Conservation (phyloP, 2,888 invertebrate species). For the Coenonympha glycerion region DNA sequence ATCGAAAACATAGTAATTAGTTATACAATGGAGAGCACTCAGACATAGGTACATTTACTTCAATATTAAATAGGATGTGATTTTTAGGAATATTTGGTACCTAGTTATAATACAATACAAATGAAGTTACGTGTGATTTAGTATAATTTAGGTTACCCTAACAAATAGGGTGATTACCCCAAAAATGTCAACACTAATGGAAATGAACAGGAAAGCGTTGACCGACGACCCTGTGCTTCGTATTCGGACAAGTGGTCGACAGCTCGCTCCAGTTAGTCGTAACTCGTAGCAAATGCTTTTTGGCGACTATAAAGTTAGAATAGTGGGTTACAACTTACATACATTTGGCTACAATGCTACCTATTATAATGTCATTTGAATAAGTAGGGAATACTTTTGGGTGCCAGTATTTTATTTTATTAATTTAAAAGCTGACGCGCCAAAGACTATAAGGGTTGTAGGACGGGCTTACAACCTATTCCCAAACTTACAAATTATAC, state of each 20-base stretch:
- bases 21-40: too few relatives aligned
- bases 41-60: too few relatives aligned
- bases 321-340: neutral
- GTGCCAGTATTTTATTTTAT: neutral
- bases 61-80: too few relatives aligned
- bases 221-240: neutral
- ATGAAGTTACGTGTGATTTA: too few relatives aligned
- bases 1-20: too few relatives aligned
- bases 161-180: neutral
- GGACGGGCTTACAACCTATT: too few relatives aligned
- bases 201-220: conserved; percentile 2
- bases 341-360: neutral
- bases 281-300: conserved; percentile 1
- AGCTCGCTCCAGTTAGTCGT: too few relatives aligned
- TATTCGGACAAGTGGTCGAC: neutral
- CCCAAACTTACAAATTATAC: too few relatives aligned
- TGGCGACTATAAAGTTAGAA: neutral
- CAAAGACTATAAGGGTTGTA: too few relatives aligned
- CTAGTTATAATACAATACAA: neutral
- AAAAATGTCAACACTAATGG: neutral
- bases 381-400: too few relatives aligned
- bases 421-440: too few relatives aligned
- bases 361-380: neutral
- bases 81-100: too few relatives aligned
- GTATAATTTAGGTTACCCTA: neutral